These are phyloP conservation scores for Pelobates fuscus DNA, from an alignment of 2,113 vertebrate species.

Conservation along the genomic window DNA sequence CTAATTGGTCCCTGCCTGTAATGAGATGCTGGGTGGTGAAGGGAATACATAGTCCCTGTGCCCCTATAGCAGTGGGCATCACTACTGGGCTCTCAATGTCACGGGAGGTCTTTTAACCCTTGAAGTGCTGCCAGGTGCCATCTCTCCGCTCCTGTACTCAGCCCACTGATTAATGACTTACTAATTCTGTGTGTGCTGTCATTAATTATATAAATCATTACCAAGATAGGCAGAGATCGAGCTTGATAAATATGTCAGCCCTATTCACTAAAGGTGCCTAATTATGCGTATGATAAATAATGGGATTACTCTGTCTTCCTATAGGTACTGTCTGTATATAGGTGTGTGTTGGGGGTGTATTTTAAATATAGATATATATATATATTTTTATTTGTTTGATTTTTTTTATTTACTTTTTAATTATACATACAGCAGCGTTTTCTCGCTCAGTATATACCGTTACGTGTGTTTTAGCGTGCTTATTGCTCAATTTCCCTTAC, in stretches of 20 bases:
- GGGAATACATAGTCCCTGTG: too few species aligned
- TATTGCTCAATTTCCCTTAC: not conserved
- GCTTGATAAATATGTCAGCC: slow-evolving; percentile 6
- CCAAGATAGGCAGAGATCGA: slow-evolving; percentile 8
- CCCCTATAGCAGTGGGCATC: too few species aligned
- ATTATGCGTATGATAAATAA: slow-evolving; percentile 17
- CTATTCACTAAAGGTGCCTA: slow-evolving; percentile 15
- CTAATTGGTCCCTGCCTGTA: too few species aligned
- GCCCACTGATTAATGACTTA: slow-evolving; percentile 16
- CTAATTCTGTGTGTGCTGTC: not conserved
- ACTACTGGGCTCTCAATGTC: not conserved
- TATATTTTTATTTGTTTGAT: too few species aligned
- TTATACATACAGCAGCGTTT: too few species aligned
- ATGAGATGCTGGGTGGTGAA: too few species aligned
- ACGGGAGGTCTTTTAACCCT: not conserved
- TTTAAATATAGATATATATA: too few species aligned
- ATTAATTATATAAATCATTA: slow-evolving; percentile 25
- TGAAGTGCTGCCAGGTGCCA: not conserved
- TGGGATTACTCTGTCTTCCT: too few species aligned
- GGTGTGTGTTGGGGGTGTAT: too few species aligned
- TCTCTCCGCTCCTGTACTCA: not conserved
- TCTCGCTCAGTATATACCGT: not conserved
- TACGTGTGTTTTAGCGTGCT: not conserved
- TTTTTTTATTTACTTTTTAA: not conserved
- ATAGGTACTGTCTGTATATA: not conserved